Evolutionary conservation across 2,113 vertebrate genomes (phyloP), one percentile per base, ranked within the genome.

Genomic region (Rostratula benghalensis): DNA sequence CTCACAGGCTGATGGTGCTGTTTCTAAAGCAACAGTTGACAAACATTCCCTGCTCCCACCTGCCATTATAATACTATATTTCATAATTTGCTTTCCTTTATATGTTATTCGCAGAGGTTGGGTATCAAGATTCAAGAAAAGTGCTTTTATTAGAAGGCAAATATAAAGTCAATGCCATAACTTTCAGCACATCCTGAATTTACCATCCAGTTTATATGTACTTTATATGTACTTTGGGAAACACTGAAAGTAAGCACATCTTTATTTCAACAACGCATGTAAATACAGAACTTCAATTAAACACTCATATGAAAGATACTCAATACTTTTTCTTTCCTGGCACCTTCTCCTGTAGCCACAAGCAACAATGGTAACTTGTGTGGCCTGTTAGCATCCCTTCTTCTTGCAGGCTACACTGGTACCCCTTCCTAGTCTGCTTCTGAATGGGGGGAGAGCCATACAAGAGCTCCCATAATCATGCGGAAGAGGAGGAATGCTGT

Each of bases 391-490:
- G 37, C 21, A 73, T 25, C 31, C 39, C 27, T 46, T 13, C 39
- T 50, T 64, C 33, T 64, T 67, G 50, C 63, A 73, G 63, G 60
- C 25, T 51, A 41, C 33, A 43, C 19, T 25, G 21, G 51, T 11
- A 39, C 13, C 69, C 54, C 39, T 10, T 71, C 41, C 43, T 56
- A 71, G 14, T 10, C 41, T 65, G 24, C 67, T 81, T 65, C 61
- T 13, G 28, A 20, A 51, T 46, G 75, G 51, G 35, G 80, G 56
- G 23, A 75, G 0, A 74, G 31, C 51, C 65, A 25, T 16, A 22
- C 20, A 25, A 46, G 46, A 63, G 61, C 27, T 79, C n/a, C 65
- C 35, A 28, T 0, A 0, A 54, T 2, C 2, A 20, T 37, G 30
- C 33, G 16, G 39, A 24, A 69, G 7, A 39, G 43, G 18, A 75